Base-by-base conservation (phyloP, 2,888 invertebrate species). In the Hyppa rectilinea region DNA sequence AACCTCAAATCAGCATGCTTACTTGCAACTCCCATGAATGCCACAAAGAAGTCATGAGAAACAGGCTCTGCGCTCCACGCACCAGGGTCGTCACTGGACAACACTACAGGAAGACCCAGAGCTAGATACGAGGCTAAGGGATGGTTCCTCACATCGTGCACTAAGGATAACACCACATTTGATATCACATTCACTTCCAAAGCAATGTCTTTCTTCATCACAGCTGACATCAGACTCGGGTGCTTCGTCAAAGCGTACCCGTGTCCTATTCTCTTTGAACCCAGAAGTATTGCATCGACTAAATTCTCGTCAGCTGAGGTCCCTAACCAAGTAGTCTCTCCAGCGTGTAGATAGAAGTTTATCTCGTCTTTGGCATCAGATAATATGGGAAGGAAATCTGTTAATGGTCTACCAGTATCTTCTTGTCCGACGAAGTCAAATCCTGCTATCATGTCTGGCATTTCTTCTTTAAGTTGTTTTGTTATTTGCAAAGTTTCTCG, bases 351-450 rank as follows among this genome's bases (percentile, higher is more conserved):
- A 85, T 97, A 98, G 83, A 96, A 97, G 60, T 97, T 95, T 20
- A 98, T 93, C 5, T 96, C 91, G 0, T 95, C 91, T 45, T 96
- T 95, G 2, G 96, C 90, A 40, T 93, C 89, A 23, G 94, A 85
- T 34, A 98, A 87, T 63, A 96, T 89, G 0, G 97, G 95, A 0
- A 97, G 90, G 77, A 97, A 97, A 23, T 97, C 96, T 12, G 92
- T 85, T 0, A 98, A 91, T 0, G 97, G 97, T 31, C 94, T 92
- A 0, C 98, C 98, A 71, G 95, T 89, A 85, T 98, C 98, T 89
- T 98, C 98, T 85, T 98, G 97, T 0, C 98, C 98, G 0, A 98
- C 98, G 61, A 98, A 95, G 93, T 98, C 98, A 82, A 98, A 98
- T 2, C 98, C 98, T 9, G 97, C 97, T 56, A 98, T 94, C 80